Evolutionary conservation across 2,113 vertebrate species (phyloP), one percentile per base, ranked within the genome.

Genomic region (Anarhynchus alexandrinus): DNA sequence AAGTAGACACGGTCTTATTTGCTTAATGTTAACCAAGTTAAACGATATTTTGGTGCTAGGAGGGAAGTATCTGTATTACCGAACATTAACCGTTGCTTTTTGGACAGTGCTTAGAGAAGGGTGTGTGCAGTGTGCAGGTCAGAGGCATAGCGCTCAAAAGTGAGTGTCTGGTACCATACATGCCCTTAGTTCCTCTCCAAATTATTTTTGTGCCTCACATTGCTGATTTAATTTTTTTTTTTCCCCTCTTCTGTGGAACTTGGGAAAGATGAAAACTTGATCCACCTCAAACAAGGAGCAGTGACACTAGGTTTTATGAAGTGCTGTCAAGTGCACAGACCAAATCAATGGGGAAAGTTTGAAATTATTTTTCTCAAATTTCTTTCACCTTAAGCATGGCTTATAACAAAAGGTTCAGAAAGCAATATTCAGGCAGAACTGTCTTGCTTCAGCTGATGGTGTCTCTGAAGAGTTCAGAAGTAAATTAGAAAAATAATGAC

Each of bases 401-500:
- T 92, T 82, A 15, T 54, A 78, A 88, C 45, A 81, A 81, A 86
- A 47, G n/a, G 23, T 67, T 93, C 51, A 17, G 54, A 83, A 84
- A 92, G 59, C 29, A 86, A 5, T 93, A 66, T 55, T 80, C 79
- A 88, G 51, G 51, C 55, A 93, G n/a, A 80, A 93, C 42, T 51
- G n/a, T 81, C 80, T 96, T 2, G 5, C 59, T 96, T 88, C 64
- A 64, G 42, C 47, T 90, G 79, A 55, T 77, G 36, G 49, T 66
- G 51, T 84, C 72, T 93, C 88, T 92, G 55, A 88, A 78, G 90
- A 84, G 76, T 71, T 93, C 61, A 86, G 49, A 93, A 90, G 55
- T 88, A 96, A 93, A 92, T 86, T 81, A 74, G 38, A 71, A 77
- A 92, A 92, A 62, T 87, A 93, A 95, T 47, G 72, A 74, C 64